Evolutionary conservation across 2,113 vertebrate genomes (phyloP).

Genomic region (Oncorhynchus tshawytscha): DNA sequence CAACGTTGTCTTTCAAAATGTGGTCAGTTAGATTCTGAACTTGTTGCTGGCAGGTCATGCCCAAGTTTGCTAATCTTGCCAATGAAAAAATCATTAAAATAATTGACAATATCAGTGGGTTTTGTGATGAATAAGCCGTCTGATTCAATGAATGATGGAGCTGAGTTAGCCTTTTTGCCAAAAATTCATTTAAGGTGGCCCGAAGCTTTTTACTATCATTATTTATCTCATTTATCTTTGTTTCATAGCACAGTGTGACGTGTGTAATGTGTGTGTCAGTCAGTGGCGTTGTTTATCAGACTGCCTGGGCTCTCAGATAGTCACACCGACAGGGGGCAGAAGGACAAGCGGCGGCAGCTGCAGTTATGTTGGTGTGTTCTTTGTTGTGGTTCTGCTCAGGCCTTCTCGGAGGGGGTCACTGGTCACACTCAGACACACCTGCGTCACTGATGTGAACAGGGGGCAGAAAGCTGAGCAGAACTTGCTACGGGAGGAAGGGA

Average conservation of each 20-base stretch:
- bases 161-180: too few relatives aligned
- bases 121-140: too few relatives aligned
- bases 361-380: constrained; percentile 67
- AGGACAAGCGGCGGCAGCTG: constrained; percentile 66
- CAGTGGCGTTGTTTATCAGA: constrained; percentile 4
- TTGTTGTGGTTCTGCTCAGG: constrained; percentile 45
- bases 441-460: constrained; percentile 1
- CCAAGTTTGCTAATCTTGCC: too few relatives aligned
- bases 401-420: constrained; percentile 38
- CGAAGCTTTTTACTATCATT: too few relatives aligned
- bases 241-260: constrained; percentile 5
- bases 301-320: constrained; percentile 25
- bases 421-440: not conserved
- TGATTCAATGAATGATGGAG: too few relatives aligned
- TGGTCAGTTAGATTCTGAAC: too few relatives aligned
- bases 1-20: too few relatives aligned
- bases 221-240: not conserved
- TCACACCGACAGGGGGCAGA: constrained; percentile 23
- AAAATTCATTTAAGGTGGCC: too few relatives aligned
- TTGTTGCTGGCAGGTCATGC: too few relatives aligned
- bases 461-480: not conserved
- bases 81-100: too few relatives aligned
- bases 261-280: constrained; percentile 8
- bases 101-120: too few relatives aligned
- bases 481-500: not conserved